These are phyloP conservation scores for Eira barbara DNA, from an alignment of 2,113 vertebrate species.

Conservation along the genomic window DNA sequence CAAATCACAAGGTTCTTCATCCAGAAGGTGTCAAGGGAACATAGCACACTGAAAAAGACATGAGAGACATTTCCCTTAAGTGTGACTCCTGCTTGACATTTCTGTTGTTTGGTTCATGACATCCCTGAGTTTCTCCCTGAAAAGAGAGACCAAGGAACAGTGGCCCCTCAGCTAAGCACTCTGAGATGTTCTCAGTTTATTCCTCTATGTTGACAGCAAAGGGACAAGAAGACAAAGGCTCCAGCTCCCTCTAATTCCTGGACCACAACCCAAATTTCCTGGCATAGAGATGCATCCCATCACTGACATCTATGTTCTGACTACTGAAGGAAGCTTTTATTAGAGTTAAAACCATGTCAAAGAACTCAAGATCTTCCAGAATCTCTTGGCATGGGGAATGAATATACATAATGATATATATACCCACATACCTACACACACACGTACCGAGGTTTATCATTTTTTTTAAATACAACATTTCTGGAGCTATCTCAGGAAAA, in stretches of 20 bases:
- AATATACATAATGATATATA: too few relatives aligned
- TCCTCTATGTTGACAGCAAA: not conserved
- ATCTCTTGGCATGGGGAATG: not conserved
- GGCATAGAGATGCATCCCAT: too few relatives aligned
- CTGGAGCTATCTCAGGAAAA: not conserved
- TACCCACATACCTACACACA: not conserved
- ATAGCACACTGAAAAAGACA: not conserved
- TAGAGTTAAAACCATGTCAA: too few relatives aligned
- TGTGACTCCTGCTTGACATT: not conserved
- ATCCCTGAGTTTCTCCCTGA: fast-evolving
- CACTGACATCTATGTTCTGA: not conserved
- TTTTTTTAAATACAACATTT: not conserved
- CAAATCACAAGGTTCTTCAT: fast-evolving
- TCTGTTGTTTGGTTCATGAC: fast-evolving
- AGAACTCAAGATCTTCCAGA: not conserved
- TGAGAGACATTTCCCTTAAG: not conserved
- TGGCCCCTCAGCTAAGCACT: not conserved
- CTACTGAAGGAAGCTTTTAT: not conserved
- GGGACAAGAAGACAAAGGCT: fast-evolving
- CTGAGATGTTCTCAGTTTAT: not conserved
- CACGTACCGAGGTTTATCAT: not conserved
- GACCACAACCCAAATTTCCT: not conserved
- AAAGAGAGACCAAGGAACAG: not conserved
- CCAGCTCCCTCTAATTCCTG: fast-evolving
- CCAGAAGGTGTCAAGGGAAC: too few relatives aligned